These are phyloP conservation scores for Muraenolepis orangiensis DNA, from an alignment of 2,797 vertebrate genomes.

Conservation along the genomic window DNA sequence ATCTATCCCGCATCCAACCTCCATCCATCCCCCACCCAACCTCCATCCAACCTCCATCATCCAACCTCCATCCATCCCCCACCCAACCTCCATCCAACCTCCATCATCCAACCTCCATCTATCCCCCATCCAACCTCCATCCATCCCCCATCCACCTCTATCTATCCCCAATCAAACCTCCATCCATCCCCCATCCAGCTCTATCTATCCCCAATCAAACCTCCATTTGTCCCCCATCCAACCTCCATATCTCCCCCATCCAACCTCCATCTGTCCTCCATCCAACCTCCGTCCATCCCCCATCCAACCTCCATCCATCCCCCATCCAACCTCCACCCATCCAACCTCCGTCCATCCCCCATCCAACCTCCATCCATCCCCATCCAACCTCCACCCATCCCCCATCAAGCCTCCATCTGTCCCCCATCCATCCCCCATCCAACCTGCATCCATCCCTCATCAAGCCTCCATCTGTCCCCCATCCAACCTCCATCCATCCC, in stretches of 20 bases:
- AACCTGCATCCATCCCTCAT: background rate
- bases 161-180: background rate
- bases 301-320: slow-evolving; percentile 6
- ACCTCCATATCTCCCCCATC: background rate
- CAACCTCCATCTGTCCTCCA: slow-evolving; percentile 1
- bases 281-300: slow-evolving; percentile 7
- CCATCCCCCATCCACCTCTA: too few relatives aligned
- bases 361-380: slow-evolving; percentile 7
- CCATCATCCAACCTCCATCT: too few relatives aligned
- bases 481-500: background rate
- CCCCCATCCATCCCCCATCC: background rate
- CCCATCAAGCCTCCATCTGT: too few relatives aligned
- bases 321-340: background rate
- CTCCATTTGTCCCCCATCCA: background rate
- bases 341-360: slow-evolving; percentile 8
- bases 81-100: too few relatives aligned
- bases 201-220: background rate
- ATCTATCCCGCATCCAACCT: too few relatives aligned
- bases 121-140: too few relatives aligned
- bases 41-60: too few relatives aligned
- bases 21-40: too few relatives aligned
- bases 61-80: too few relatives aligned
- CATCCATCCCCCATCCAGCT: background rate
- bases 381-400: too few relatives aligned
- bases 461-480: background rate